phyloP scores from a whole-genome alignment of 2,113 vertebrate genomes.

The Montifringilla adamsi region DNA sequence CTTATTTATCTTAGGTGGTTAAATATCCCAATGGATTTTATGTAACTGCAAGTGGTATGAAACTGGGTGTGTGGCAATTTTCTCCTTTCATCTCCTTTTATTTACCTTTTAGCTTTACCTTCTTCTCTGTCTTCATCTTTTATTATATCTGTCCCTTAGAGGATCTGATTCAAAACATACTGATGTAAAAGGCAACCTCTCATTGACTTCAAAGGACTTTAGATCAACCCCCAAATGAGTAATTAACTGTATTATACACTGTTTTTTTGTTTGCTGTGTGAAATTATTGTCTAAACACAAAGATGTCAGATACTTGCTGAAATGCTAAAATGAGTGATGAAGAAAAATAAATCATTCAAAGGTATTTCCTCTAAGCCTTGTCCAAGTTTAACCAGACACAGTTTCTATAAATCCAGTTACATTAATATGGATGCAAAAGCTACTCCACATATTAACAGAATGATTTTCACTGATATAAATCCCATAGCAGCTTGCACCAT shows the following conservation, averaged over 20 bases:
- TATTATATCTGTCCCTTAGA: neutral
- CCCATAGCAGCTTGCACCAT: neutral
- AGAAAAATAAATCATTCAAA: neutral
- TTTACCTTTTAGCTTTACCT: constrained; percentile 6
- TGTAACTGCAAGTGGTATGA: neutral
- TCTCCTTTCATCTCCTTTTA: constrained; percentile 1
- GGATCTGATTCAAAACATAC: neutral
- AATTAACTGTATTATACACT: neutral
- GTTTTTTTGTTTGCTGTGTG: neutral
- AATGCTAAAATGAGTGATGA: neutral
- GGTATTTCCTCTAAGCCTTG: neutral
- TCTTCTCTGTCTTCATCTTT: constrained; percentile 11
- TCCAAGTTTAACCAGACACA: neutral
- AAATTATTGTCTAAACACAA: constrained; percentile 2
- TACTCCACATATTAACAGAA: neutral
- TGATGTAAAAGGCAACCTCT: constrained; percentile 10
- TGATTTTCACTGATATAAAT: neutral
- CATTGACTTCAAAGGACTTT: constrained; percentile 34
- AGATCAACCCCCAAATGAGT: neutral
- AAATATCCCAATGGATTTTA: neutral
- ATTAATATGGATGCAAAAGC: neutral
- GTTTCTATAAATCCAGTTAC: neutral
- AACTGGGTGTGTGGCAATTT: neutral
- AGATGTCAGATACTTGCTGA: neutral
- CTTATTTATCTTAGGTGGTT: neutral